These are phyloP conservation scores for Myotis lucifugus DNA, from an alignment of 2,113 vertebrate species.

Conservation along the genomic window DNA sequence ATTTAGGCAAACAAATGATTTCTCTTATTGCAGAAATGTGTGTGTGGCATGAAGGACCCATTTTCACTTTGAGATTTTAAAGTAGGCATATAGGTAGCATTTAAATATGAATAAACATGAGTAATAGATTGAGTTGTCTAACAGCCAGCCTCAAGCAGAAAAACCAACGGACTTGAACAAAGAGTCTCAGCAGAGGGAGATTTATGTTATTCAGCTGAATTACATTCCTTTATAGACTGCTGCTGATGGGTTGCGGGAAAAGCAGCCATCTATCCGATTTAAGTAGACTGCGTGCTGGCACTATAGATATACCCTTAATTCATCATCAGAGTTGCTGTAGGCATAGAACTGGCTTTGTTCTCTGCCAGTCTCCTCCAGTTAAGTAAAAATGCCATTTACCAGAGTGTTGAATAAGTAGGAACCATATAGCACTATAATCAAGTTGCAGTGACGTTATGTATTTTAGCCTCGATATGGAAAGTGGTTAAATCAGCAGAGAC, in stretches of 20 bases:
- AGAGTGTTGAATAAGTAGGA: conserved; percentile 66
- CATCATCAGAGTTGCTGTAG: conserved; percentile 51
- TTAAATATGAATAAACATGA: conserved; percentile 74
- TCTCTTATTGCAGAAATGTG: conserved; percentile 48
- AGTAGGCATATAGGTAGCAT: conserved; percentile 33
- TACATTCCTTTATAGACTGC: conserved; percentile 76
- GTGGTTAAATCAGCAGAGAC: conserved; percentile 67
- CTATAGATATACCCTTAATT: conserved; percentile 74
- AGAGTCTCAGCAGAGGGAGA: conserved; percentile 70
- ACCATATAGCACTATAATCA: conserved; percentile 72
- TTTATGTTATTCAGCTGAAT: conserved; percentile 76
- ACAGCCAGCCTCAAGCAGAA: conserved; percentile 62
- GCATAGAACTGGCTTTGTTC: conserved; percentile 66
- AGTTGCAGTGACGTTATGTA: conserved; percentile 71
- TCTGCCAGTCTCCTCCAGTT: conserved; percentile 52
- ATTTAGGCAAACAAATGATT: conserved; percentile 30
- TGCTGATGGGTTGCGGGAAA: conserved; percentile 61
- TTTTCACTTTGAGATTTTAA: conserved; percentile 57
- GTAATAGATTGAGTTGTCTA: conserved; percentile 70
- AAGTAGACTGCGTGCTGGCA: conserved; percentile 69
- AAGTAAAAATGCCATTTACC: conserved; percentile 74
- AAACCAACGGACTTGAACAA: conserved; percentile 75
- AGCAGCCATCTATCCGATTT: conserved; percentile 74
- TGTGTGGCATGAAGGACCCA: not conserved
- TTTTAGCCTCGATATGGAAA: conserved; percentile 68